Evolutionary conservation across 1,140 invertebrate species (phyloP).

Genomic region (Tribolium madens): DNA sequence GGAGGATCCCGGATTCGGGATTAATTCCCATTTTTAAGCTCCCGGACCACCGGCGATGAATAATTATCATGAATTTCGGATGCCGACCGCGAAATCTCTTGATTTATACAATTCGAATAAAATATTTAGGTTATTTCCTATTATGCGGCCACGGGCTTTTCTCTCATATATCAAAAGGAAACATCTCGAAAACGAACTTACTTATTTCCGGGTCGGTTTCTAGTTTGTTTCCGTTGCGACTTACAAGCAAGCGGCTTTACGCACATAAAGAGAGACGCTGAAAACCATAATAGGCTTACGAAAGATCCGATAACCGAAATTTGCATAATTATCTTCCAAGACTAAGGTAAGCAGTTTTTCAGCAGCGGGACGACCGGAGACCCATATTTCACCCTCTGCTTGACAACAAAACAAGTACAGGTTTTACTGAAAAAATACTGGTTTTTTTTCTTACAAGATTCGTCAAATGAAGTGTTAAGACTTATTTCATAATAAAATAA

Average conservation of each 20-base stretch:
- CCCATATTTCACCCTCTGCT: background rate
- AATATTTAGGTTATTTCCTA: constrained; percentile 33
- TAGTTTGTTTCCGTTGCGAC: constrained; percentile 26
- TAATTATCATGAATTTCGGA: background rate
- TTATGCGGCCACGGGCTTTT: background rate
- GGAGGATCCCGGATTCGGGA: background rate
- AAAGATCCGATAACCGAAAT: constrained; percentile 21
- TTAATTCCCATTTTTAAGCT: background rate
- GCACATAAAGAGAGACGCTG: constrained; percentile 22
- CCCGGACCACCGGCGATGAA: background rate
- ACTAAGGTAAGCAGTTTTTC: background rate
- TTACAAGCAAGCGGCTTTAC: constrained; percentile 17
- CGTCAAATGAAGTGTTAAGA: no score
- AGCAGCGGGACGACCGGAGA: background rate
- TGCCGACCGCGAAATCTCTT: background rate
- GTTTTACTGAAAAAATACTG: no score
- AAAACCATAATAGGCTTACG: constrained; percentile 22
- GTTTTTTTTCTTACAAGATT: no score
- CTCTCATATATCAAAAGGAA: constrained; percentile 13
- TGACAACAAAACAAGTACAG: no score
- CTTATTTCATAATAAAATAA: no score
- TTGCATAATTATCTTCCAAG: constrained; percentile 16
- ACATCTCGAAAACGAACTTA: constrained; percentile 19
- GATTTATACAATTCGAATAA: constrained; percentile 15
- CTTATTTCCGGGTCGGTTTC: constrained; percentile 18